Evolutionary conservation across 2,113 vertebrate genomes (phyloP), one percentile per base, ranked within the genome.

Genomic region (Macrotus californicus): DNA sequence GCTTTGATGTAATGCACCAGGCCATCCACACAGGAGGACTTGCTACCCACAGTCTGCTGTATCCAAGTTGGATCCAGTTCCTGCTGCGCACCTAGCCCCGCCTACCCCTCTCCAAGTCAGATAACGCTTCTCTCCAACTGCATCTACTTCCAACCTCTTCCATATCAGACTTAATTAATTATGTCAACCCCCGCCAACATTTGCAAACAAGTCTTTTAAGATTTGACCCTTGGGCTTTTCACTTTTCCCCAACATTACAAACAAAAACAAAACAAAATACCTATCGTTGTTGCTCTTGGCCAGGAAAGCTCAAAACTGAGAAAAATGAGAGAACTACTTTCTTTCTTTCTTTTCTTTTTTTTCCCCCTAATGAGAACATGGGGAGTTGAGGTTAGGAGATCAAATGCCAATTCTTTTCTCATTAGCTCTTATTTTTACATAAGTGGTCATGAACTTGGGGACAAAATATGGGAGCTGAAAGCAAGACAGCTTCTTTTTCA

Each of bases 401-500:
- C 43, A 92, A 88, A 56, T 61, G n/a, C 5, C 61, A 41, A 12
- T 67, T 19, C 8, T 67, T 73, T 39, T 93, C 56, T 89, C 52
- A 69, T 39, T 79, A 59, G 39, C 12, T 93, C 29, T 67, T 11
- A 69, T 66, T 88, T 36, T 83, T 75, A 59, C 12, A 41, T 36
- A 39, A 90, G 41, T 67, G 13, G 13, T 66, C 61, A 19, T 92
- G 61, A 46, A 31, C 48, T 67, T 86, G 54, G 10, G 12, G 14
- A 59, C 52, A 85, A 67, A 86, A 79, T 72, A 59, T 43, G 43
- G 89, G 14, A n/a, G 22, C n/a, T 61, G 22, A 87, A 91, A 96
- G 5, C 34, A 56, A 85, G 50, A 56, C 5, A 66, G n/a, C 4
- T 77, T 48, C 29, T 77, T 61, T 91, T 67, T 19, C 4, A 93